phyloP scores from a whole-genome alignment of 2,113 vertebrate genomes.

The Myocastor coypus region DNA sequence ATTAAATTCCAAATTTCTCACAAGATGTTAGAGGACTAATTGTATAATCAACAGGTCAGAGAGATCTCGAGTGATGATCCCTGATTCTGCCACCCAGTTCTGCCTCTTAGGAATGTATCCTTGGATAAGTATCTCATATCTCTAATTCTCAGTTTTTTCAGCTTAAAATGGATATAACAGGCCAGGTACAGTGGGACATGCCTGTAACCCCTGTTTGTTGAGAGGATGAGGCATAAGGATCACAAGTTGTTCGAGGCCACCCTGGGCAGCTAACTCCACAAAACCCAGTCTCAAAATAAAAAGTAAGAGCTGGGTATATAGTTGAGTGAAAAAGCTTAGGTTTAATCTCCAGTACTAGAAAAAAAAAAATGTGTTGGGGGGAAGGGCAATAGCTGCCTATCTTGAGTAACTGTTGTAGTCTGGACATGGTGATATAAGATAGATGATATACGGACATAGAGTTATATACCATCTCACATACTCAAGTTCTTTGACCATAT shows the following conservation, averaged over 20 bases:
- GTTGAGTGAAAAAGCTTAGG: background rate
- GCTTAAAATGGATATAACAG: background rate
- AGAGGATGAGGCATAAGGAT: background rate
- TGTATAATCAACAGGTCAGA: background rate
- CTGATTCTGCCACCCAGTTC: background rate
- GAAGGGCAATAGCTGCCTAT: background rate
- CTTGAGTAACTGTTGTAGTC: accelerated
- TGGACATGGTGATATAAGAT: background rate
- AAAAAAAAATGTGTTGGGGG: background rate
- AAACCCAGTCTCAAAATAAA: background rate
- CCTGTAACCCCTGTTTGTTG: background rate
- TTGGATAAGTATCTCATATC: background rate
- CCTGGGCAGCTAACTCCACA: background rate
- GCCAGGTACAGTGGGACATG: background rate
- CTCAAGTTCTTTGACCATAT: background rate
- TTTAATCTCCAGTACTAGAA: background rate
- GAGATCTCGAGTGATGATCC: background rate
- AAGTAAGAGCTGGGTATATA: background rate
- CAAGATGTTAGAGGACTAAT: background rate
- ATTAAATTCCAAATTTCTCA: background rate
- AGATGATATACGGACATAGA: too few species aligned
- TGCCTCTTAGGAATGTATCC: background rate
- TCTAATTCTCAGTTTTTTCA: background rate
- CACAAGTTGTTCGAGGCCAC: background rate
- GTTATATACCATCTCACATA: background rate